Percentiles rank a stretch among this genome's conserved stretches.
Conservation (phyloP, 1,140 invertebrate genomes). For the Pseudomyrmex cubaensis region DNA sequence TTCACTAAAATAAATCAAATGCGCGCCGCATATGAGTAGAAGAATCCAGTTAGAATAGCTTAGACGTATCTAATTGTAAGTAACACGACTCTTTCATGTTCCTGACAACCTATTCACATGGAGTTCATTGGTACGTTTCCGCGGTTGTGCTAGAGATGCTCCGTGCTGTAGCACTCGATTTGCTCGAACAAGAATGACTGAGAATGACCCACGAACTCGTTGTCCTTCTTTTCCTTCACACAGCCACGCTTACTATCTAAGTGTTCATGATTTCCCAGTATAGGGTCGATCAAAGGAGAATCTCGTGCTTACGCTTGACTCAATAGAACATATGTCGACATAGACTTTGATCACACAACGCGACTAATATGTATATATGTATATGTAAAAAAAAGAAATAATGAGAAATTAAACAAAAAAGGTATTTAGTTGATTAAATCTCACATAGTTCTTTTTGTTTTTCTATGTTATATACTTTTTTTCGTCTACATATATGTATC, state of each 20-base stretch:
- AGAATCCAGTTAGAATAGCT: slow-evolving; percentile 1
- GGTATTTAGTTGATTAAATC: no score
- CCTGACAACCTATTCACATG: slow-evolving; percentile 77
- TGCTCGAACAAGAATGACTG: slow-evolving; percentile 78
- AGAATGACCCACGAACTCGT: slow-evolving; percentile 78
- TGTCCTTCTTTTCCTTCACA: slow-evolving; percentile 64
- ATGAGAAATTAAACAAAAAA: no score
- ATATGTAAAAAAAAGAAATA: no score
- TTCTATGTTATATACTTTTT: no score
- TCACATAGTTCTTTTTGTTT: no score
- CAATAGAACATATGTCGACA: no score
- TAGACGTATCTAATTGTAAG: neutral
- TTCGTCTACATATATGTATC: no score
- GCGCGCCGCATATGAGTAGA: neutral
- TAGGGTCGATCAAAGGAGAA: slow-evolving; percentile 60
- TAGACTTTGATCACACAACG: no score
- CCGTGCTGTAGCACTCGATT: slow-evolving; percentile 79
- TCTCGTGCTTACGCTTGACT: no score
- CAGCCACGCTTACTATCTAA: slow-evolving; percentile 47
- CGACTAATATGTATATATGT: no score
- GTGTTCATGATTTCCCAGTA: slow-evolving; percentile 73
- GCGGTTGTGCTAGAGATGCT: slow-evolving; percentile 67
- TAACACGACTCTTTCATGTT: slow-evolving; percentile 63
- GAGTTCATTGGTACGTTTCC: slow-evolving; percentile 83
- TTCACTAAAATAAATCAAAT: neutral